Percentiles rank a stretch among this genome's conserved stretches.
Evolutionary conservation across 2,888 invertebrate genomes (phyloP).

Genomic region (Synanthedon tipuliformis): DNA sequence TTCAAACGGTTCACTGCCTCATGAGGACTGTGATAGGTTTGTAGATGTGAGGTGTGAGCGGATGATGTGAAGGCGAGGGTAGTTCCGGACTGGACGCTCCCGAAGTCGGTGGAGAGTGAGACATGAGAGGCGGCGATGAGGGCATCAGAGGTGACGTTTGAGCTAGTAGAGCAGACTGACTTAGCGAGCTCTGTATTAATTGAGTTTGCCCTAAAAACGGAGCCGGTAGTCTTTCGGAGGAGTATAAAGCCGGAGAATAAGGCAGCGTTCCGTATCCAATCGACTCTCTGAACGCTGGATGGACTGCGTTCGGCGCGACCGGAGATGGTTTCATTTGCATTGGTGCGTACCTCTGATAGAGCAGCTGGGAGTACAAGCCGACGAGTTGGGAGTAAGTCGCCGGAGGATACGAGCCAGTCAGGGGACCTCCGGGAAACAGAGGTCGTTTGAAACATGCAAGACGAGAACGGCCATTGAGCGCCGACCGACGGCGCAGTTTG

Average conservation of each 20-base stretch:
- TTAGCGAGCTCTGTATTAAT: conserved; percentile 29
- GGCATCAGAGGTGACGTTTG: conserved; percentile 41
- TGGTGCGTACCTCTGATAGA: conserved; percentile 77
- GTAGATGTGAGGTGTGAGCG: conserved; percentile 58
- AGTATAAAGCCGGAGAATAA: conserved; percentile 46
- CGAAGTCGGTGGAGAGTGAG: conserved; percentile 45
- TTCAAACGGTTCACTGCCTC: conserved; percentile 44
- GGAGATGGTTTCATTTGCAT: conserved; percentile 65
- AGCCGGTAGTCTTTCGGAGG: conserved; percentile 37
- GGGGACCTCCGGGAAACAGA: conserved; percentile 72
- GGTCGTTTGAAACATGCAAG: conserved; percentile 90
- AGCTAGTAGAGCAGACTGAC: conserved; percentile 30
- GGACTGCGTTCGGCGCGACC: conserved; percentile 63
- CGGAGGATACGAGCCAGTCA: conserved; percentile 70
- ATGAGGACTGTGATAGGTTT: conserved; percentile 71
- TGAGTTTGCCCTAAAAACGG: conserved; percentile 38
- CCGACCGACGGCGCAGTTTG: conserved; percentile 89
- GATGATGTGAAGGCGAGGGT: conserved; percentile 46
- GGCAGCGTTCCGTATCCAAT: conserved; percentile 50
- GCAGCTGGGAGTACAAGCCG: conserved; percentile 71
- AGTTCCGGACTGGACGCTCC: conserved; percentile 55
- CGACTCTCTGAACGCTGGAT: conserved; percentile 62
- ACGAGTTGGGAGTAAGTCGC: conserved; percentile 70
- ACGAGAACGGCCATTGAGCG: conserved; percentile 87
- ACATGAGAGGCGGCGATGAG: conserved; percentile 48